Conservation (phyloP, 2,888 invertebrate species). For the Syritta pipiens region DNA sequence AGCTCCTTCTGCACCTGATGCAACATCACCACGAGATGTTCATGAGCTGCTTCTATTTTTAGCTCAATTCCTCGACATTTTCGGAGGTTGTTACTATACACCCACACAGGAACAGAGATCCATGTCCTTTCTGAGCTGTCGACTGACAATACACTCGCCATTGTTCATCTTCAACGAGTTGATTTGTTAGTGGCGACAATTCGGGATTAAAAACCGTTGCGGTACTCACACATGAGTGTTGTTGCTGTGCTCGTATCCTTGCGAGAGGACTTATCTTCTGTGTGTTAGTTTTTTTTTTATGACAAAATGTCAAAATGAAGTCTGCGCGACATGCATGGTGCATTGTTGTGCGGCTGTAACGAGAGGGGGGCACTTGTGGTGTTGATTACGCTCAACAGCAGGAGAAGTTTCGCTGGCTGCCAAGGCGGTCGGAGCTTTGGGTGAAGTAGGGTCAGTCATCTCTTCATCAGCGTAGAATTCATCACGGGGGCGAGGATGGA, state of each 20-base stretch:
- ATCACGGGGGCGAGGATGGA: conserved; percentile 23
- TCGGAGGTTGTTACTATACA: conserved; percentile 17
- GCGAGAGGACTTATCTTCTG: conserved; percentile 1
- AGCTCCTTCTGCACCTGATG: no score
- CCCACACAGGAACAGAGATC: not conserved
- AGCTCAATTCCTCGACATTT: conserved; percentile 1
- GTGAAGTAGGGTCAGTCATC: conserved; percentile 43
- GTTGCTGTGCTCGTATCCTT: conserved; percentile 19
- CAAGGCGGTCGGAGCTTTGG: not conserved
- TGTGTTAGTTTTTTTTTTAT: conserved; percentile 8
- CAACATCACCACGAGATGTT: no score
- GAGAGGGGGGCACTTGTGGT: no score
- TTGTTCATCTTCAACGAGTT: conserved; percentile 25
- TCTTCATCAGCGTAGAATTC: conserved; percentile 21
- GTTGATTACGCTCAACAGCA: conserved; percentile 4
- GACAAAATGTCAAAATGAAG: conserved; percentile 30
- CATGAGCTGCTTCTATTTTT: no score
- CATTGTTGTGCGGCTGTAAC: conserved; percentile 12
- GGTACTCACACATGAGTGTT: no score
- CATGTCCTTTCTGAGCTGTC: conserved; percentile 1
- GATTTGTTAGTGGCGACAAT: conserved; percentile 15
- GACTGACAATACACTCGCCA: conserved; percentile 31
- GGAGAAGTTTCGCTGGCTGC: no score
- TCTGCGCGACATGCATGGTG: conserved; percentile 15
- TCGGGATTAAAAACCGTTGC: conserved; percentile 5